Base-by-base conservation (phyloP, 2,888 invertebrate genomes). In the Leptura quadrifasciata region DNA sequence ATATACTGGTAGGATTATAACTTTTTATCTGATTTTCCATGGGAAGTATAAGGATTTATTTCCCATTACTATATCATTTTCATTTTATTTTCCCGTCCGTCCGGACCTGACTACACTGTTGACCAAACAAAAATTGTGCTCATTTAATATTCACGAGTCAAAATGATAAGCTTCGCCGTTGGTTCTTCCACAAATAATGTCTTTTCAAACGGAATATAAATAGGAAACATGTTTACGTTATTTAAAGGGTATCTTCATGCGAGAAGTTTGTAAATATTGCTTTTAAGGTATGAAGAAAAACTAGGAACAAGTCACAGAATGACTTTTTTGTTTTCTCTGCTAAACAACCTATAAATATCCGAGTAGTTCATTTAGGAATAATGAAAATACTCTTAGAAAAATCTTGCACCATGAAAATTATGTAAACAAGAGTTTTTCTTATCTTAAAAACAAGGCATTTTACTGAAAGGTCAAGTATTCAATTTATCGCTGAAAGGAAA, bases 151-250 rank as follows among this genome's bases (percentile, higher is more conserved):
- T 58, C 58, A n/a, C 39, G n/a, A 21, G 39, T 69, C 57, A 57
- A 35, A 39, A 35, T 35, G 57, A 69, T 68, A 69, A 58, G 58
- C 69, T 20, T 52, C 31, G 35, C 17, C 8, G 18, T 20, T 69
- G 69, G 58, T 69, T 35, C 24, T 58, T 15, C 35, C 21, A 39
- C 24, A 8, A 55, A 17, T 35, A 57, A 69, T 69, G 35, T 58
- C 39, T 58, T 69, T 39, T 69, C 69, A 58, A 69, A 58, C 20
- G 47, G 58, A 69, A 58, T 58, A 57, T 69, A 47, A 58, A 69
- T 58, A 69, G 20, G 69, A 35, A 17, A 39, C 39, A 21, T 69
- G 58, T 69, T 69, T 69, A 58, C 69, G 39, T 39, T 20, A 57
- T 69, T 55, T 58, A n/a, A 24, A 58, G 2, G 5, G 69, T 9